phyloP scores from a whole-genome alignment of 2,797 vertebrate genomes.

The Aldrovandia affinis region DNA sequence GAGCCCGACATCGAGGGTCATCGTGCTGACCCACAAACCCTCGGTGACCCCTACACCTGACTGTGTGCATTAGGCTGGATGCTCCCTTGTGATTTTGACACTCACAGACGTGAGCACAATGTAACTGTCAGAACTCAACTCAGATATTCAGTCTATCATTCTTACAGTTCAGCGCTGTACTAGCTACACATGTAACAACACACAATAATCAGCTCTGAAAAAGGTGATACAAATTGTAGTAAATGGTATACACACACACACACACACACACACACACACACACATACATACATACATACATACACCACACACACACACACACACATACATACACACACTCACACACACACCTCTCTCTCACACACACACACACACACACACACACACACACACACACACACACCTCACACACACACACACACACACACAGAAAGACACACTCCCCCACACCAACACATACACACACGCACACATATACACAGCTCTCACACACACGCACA shows the following conservation, averaged over 20 bases:
- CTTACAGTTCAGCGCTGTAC: neutral
- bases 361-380: constrained; percentile 46
- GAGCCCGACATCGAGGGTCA: constrained; percentile 63
- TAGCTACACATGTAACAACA: constrained; percentile 22
- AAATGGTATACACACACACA: too few relatives aligned
- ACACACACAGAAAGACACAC: too few relatives aligned
- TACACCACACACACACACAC: too few relatives aligned
- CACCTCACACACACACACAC: too few relatives aligned
- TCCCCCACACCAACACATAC: too few relatives aligned
- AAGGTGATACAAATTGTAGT: too few relatives aligned
- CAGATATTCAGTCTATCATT: neutral
- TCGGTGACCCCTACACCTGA: constrained; percentile 71
- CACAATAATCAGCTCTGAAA: neutral
- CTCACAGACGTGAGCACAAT: constrained; percentile 28
- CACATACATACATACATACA: constrained; percentile 17
- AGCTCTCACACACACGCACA: too few relatives aligned
- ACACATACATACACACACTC: too few relatives aligned
- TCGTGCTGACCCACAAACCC: constrained; percentile 65
- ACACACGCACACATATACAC: too few relatives aligned
- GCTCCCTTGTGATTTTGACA: constrained; percentile 35
- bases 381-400: constrained; percentile 33
- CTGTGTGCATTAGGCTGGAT: constrained; percentile 63
- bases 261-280: too few relatives aligned
- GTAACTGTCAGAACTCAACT: neutral
- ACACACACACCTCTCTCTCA: too few relatives aligned